A percentile compares a stretch with the other conserved stretches of the same genome.
Conservation (phyloP, 2,888 invertebrate genomes). For the Plagodis dolabraria region DNA sequence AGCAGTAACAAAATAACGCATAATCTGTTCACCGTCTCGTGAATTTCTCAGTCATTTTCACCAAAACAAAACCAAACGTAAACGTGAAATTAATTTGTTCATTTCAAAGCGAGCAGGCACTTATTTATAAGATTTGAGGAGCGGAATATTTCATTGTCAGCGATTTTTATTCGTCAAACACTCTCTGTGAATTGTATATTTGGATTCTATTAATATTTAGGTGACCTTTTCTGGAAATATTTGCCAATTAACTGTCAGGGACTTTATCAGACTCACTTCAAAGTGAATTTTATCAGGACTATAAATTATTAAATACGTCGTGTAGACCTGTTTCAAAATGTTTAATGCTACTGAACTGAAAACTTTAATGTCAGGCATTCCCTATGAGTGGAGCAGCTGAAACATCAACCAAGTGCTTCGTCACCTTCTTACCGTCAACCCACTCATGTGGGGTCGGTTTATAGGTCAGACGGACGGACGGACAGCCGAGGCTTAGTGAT, state of each 20-base stretch:
- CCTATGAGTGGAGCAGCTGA: too few species aligned
- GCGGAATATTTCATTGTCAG: slow-evolving; percentile 30
- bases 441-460: too few species aligned
- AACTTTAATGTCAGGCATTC: too few species aligned
- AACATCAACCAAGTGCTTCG: too few species aligned
- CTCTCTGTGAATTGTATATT: slow-evolving; percentile 22
- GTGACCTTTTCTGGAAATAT: slow-evolving; percentile 12
- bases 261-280: slow-evolving; percentile 7
- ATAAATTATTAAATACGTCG: too few species aligned
- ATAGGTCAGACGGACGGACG: too few species aligned
- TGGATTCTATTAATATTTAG: slow-evolving; percentile 19
- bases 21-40: slow-evolving; percentile 57
- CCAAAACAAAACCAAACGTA: slow-evolving; percentile 48
- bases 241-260: slow-evolving; percentile 18
- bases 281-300: slow-evolving; percentile 5
- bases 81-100: slow-evolving; percentile 55
- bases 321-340: too few species aligned
- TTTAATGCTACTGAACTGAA: too few species aligned
- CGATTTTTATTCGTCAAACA: slow-evolving; percentile 30
- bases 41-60: slow-evolving; percentile 56
- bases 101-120: slow-evolving; percentile 37
- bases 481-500: too few species aligned
- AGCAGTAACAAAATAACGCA: slow-evolving; percentile 56
- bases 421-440: too few species aligned
- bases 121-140: slow-evolving; percentile 28